These are phyloP conservation scores for Brachypodius melanocephalos DNA, from an alignment of 2,113 vertebrate genomes.

Conservation along the genomic window DNA sequence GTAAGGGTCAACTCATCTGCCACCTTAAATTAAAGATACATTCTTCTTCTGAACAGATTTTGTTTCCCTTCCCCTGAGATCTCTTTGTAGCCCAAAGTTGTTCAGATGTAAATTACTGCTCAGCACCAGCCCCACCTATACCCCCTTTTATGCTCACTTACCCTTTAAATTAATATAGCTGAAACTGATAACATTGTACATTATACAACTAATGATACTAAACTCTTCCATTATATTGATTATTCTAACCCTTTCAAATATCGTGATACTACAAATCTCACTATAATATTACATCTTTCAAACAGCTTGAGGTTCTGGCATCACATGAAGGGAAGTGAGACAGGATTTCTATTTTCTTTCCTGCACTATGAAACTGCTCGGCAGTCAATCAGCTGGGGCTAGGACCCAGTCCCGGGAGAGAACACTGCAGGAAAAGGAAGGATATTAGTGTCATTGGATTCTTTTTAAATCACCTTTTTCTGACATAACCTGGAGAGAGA, in stretches of 20 bases:
- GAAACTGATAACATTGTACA: background rate
- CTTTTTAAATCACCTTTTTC: background rate
- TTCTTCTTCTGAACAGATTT: background rate
- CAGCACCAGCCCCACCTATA: background rate
- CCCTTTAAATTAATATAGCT: background rate
- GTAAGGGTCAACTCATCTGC: background rate
- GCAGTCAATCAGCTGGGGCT: background rate
- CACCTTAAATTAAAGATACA: background rate
- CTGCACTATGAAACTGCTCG: background rate
- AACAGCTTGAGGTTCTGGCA: background rate
- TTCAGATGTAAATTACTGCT: slow-evolving; percentile 8
- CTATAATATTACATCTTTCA: background rate
- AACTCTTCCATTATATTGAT: background rate
- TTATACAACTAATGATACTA: background rate
- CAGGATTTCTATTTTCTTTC: background rate
- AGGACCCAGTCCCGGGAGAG: background rate
- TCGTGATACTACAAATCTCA: background rate
- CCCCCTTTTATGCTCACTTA: background rate
- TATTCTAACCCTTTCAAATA: background rate
- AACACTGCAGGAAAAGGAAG: background rate
- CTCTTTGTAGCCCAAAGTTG: background rate
- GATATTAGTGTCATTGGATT: background rate
- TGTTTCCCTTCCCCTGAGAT: background rate
- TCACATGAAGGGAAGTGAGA: background rate
- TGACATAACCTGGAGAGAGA: background rate